Evolutionary conservation across 1,140 invertebrate genomes (phyloP), one percentile per base, ranked within the genome.

Genomic region (Zophobas morio): DNA sequence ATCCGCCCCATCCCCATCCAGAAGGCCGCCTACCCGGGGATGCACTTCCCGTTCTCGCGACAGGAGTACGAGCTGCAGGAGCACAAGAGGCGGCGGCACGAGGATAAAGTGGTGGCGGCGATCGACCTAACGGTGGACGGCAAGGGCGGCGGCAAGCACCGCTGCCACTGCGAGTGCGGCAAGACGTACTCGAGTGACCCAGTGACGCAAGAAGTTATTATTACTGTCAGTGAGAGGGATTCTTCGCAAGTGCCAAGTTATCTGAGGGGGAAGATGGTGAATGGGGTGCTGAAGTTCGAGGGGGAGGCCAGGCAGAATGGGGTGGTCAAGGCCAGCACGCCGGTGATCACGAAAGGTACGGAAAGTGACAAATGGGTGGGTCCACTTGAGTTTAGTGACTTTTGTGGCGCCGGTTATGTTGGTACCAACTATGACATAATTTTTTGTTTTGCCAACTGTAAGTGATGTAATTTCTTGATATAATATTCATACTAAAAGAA

Each of bases 211-310:
- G 49, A 51, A 51, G 49, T 51, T 5, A 51, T 51, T 2, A 51
- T 51, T 20, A 51, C 49, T 1, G n/a, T 70, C 33, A 53, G 70
- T 40, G 35, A 53, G 32, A 53, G 60, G 20, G 4, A 56, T 42
- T 54, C 54, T 35, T 35, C 47, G 39, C 54, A 78, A 51, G 60
- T 78, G 35, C 77, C 77, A 35, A 74, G 66, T 35, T 72, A 78
- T 70, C 42, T 78, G 2, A 71, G 77, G 20, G 71, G 57, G 39
- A 70, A 70, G 32, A 70, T 34, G 39, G 20, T 46, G 40, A 70
- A 70, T n/a, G 46, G 46, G 20, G 66, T 46, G 39, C n/a, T 70
- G 39, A 6, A 40, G 46, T 42, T 47, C 39, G 40, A 33, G 8
- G 32, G 2, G 36, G 35, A 20, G 20, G 20, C 20, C 20, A 20